Evolutionary conservation across 2,113 vertebrate species (phyloP).

Genomic region (Smithornis capensis): DNA sequence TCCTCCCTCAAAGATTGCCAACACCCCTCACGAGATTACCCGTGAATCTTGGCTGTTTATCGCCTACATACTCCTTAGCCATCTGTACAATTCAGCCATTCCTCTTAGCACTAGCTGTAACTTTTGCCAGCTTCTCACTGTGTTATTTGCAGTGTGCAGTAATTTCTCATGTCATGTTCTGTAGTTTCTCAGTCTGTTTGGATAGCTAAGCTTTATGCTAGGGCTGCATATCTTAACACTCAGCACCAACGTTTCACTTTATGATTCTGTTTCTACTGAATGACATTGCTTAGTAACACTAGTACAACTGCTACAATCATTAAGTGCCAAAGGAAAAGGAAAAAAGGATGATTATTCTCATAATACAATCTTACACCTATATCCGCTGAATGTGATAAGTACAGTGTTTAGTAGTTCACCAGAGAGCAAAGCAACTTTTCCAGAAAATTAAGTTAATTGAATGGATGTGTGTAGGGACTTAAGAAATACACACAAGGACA

Average conservation of each 20-base stretch:
- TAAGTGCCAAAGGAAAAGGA: neutral
- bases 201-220: neutral
- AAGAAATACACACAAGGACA: neutral
- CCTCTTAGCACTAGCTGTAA: neutral
- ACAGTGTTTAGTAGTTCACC: neutral
- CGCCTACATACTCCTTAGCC: neutral
- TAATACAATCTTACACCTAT: neutral
- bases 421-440: neutral
- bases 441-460: neutral
- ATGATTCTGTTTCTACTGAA: neutral
- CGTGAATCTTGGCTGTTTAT: neutral
- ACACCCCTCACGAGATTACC: neutral
- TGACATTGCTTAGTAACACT: neutral
- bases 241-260: neutral
- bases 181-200: neutral
- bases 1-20: neutral
- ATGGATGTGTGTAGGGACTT: neutral
- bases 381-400: neutral
- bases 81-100: constrained; percentile 5
- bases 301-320: neutral
- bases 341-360: neutral
- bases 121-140: constrained; percentile 22
- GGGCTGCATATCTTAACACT: neutral
- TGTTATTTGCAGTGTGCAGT: constrained; percentile 19
- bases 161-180: neutral